Percentiles rank a stretch among this genome's conserved stretches.
phyloP scores from a whole-genome alignment of 2,113 vertebrate species.

The Ammodytes dubius region DNA sequence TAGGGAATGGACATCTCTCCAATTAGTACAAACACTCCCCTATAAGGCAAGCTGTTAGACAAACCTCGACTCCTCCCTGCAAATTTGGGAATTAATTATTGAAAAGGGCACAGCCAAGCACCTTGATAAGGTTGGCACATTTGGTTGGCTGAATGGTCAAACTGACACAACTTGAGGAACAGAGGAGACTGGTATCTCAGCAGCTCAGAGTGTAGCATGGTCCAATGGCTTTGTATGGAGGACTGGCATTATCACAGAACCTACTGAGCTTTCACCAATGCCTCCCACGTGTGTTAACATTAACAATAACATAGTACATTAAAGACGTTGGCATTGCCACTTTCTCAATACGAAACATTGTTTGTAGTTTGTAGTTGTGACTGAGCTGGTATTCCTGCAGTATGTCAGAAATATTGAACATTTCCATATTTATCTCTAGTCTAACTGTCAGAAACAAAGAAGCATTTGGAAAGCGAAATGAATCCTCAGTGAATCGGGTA shows the following conservation, averaged over 20 bases:
- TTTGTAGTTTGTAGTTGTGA: neutral
- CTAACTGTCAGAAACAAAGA: no score
- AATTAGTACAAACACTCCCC: constrained; percentile 72
- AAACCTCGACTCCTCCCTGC: constrained; percentile 66
- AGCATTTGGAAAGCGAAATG: neutral
- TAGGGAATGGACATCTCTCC: constrained; percentile 68
- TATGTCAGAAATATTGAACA: neutral
- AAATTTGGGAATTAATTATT: constrained; percentile 80
- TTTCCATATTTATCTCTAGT: neutral
- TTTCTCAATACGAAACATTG: constrained; percentile 3
- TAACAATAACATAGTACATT: neutral
- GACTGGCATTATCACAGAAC: constrained; percentile 42
- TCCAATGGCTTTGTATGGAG: constrained; percentile 40
- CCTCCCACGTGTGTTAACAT: neutral
- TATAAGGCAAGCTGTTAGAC: constrained; percentile 67
- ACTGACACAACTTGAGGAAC: constrained; percentile 63
- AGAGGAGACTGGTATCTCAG: constrained; percentile 69
- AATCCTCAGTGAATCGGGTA: neutral
- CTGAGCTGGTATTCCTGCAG: no score
- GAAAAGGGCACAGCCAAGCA: constrained; percentile 78
- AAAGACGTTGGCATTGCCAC: neutral
- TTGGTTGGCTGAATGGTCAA: constrained; percentile 66
- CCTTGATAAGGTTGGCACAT: constrained; percentile 75
- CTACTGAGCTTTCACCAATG: constrained; percentile 11
- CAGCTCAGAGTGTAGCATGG: constrained; percentile 44